phyloP scores from a whole-genome alignment of 1,140 invertebrate species.

The Sitodiplosis mosellana region DNA sequence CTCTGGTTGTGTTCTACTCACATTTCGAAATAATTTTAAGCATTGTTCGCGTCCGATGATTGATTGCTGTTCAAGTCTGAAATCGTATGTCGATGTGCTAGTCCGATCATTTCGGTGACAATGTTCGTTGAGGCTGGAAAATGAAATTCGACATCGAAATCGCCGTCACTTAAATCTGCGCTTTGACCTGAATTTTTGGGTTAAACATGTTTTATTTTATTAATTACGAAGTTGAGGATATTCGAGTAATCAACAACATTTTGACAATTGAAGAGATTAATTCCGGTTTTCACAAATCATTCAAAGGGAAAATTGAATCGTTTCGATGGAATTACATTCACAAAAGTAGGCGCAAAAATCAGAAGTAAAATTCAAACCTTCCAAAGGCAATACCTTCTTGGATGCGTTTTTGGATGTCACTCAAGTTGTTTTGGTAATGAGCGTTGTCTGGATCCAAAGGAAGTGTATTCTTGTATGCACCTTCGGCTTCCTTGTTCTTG shows the following conservation, averaged over 20 bases:
- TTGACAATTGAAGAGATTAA: no score
- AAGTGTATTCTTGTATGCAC: conserved; percentile 72
- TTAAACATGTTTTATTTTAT: no score
- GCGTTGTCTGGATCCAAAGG: conserved; percentile 85
- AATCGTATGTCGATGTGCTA: conserved; percentile 53
- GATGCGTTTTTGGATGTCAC: conserved; percentile 49
- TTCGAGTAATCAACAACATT: no score
- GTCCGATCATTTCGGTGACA: conserved; percentile 63
- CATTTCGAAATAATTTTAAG: conserved; percentile 2
- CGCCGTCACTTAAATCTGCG: conserved; percentile 8
- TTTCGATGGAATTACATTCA: neutral
- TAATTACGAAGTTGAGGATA: neutral
- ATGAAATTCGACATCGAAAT: conserved; percentile 41
- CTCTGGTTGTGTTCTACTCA: conserved; percentile 19
- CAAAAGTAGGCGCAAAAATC: neutral
- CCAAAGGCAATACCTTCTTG: conserved; percentile 28
- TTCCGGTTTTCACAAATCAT: no score
- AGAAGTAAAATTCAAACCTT: neutral
- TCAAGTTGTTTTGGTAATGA: conserved; percentile 74
- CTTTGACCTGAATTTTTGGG: no score
- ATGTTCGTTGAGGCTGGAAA: conserved; percentile 61
- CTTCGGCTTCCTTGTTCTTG: conserved; percentile 60
- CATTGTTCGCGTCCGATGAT: neutral
- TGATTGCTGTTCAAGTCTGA: conserved; percentile 15
- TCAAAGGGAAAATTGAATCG: no score